Evolutionary conservation across 2,888 invertebrate genomes (phyloP).

Genomic region (Nudaria mundana): DNA sequence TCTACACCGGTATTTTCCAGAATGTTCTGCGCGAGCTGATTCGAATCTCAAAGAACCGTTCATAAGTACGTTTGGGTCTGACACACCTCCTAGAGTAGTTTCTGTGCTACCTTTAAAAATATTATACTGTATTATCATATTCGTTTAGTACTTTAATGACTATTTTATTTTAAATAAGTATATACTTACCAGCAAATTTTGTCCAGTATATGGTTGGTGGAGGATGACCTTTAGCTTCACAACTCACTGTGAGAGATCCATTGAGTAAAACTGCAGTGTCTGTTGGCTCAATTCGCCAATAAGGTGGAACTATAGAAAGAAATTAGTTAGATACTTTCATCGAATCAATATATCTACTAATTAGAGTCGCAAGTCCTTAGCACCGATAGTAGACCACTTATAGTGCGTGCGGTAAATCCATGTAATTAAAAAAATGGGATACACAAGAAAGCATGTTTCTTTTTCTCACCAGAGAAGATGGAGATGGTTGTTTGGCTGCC

Average conservation of each 20-base stretch:
- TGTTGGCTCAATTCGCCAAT: constrained; percentile 88
- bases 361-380: too few species aligned
- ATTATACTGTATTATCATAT: too few species aligned
- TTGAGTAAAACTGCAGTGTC: constrained; percentile 88
- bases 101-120: constrained; percentile 65
- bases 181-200: constrained; percentile 83
- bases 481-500: too few species aligned
- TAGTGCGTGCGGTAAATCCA: too few species aligned
- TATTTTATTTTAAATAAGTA: too few species aligned
- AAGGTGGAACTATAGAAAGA: constrained; percentile 85
- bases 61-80: constrained; percentile 73
- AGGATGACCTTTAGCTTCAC: constrained; percentile 90
- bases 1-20: constrained; percentile 92
- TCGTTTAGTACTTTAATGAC: too few species aligned
- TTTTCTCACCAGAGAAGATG: too few species aligned
- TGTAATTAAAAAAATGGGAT: too few species aligned
- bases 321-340: too few species aligned
- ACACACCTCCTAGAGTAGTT: constrained; percentile 65
- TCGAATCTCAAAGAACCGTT: constrained; percentile 89
- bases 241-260: constrained; percentile 86
- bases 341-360: too few species aligned
- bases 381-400: too few species aligned
- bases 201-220: constrained; percentile 87
- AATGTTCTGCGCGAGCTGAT: constrained; percentile 87
- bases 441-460: too few species aligned